phyloP scores from a whole-genome alignment of 2,888 invertebrate genomes.

The Drosophila silvestris region DNA sequence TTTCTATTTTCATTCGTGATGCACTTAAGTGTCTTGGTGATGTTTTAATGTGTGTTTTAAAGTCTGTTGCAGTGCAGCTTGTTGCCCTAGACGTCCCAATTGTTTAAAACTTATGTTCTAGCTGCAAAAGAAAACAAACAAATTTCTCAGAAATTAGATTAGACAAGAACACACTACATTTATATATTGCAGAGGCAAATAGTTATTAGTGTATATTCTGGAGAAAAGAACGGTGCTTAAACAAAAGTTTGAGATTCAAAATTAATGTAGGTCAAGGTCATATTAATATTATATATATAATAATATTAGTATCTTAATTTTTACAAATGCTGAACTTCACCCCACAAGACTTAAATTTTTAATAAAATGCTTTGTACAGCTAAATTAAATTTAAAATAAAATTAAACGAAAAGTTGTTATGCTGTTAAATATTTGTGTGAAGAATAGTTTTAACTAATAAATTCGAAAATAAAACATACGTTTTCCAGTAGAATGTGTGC shows the following conservation, averaged over 20 bases:
- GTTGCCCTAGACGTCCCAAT: slow-evolving; percentile 27
- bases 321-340: neutral
- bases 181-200: neutral
- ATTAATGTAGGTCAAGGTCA: slow-evolving; percentile 63
- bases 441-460: neutral
- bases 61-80: slow-evolving; percentile 4
- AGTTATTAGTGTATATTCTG: neutral
- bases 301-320: neutral
- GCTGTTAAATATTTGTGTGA: neutral
- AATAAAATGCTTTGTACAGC: neutral
- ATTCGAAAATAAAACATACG: neutral
- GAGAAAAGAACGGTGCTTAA: slow-evolving; percentile 9
- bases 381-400: neutral
- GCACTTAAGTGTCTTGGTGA: slow-evolving; percentile 33
- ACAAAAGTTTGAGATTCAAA: neutral
- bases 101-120: slow-evolving; percentile 16
- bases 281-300: slow-evolving; percentile 2
- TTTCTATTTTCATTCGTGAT: slow-evolving; percentile 58
- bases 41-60: slow-evolving; percentile 19
- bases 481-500: neutral
- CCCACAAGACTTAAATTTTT: neutral
- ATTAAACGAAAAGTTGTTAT: neutral
- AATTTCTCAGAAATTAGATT: neutral
- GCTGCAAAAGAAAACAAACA: neutral
- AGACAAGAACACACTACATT: neutral